phyloP scores from a whole-genome alignment of 1,140 invertebrate species.

The Panagrolaimus sp. region DNA sequence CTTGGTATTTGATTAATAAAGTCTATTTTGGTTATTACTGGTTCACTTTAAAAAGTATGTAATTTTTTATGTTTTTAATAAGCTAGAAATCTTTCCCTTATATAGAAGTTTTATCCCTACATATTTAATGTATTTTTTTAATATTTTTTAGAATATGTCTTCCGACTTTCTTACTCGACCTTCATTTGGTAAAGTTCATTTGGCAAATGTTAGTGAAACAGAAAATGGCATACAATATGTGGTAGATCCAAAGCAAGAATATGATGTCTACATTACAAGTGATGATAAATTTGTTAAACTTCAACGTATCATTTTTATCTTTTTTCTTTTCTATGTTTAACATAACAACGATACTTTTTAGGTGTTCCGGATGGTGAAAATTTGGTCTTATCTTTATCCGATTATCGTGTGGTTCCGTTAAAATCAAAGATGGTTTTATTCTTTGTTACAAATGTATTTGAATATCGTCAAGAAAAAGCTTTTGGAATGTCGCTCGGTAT shows the following conservation, averaged over 20 bases:
- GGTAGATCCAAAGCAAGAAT: background rate
- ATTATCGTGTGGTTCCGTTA: slow-evolving; percentile 5
- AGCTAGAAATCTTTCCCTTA: too few relatives aligned
- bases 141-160: too few relatives aligned
- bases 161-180: too few relatives aligned
- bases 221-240: too few relatives aligned
- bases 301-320: background rate
- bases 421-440: slow-evolving; percentile 8
- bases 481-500: background rate
- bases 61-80: too few relatives aligned
- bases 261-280: slow-evolving; percentile 8
- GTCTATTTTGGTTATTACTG: too few relatives aligned
- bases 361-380: background rate
- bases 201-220: too few relatives aligned
- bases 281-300: slow-evolving; percentile 4
- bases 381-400: background rate
- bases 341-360: background rate
- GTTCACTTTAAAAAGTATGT: too few relatives aligned
- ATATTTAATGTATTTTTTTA: too few relatives aligned
- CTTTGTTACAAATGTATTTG: background rate
- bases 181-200: too few relatives aligned
- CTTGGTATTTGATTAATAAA: too few relatives aligned
- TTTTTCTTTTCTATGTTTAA: background rate
- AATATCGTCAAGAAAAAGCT: background rate
- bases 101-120: too few relatives aligned